These are phyloP conservation scores for Synchiropus splendidus DNA, from an alignment of 2,113 vertebrate species.

Conservation along the genomic window DNA sequence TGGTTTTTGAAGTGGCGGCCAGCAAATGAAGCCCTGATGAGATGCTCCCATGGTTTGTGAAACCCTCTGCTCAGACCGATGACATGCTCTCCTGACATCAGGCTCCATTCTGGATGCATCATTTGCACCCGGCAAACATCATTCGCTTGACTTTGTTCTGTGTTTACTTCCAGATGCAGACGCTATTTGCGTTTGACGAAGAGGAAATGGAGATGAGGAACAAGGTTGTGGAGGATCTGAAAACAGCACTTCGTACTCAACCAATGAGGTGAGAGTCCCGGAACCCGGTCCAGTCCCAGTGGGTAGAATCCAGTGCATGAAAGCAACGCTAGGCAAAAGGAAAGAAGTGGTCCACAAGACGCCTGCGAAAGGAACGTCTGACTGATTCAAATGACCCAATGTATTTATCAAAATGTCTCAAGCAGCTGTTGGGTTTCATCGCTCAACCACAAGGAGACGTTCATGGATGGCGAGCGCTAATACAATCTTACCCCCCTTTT, in stretches of 20 bases:
- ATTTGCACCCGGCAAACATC: too few relatives aligned
- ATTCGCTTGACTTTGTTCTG: too few relatives aligned
- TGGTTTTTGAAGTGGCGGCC: slow-evolving; percentile 1
- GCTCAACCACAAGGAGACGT: slow-evolving; percentile 22
- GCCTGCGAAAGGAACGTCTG: too few relatives aligned
- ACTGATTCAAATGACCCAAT: slow-evolving; percentile 4
- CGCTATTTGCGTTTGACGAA: slow-evolving; percentile 86
- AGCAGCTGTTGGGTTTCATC: slow-evolving; percentile 24
- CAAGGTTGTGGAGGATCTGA: slow-evolving; percentile 93
- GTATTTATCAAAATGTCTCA: slow-evolving; percentile 4
- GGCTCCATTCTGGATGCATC: too few relatives aligned
- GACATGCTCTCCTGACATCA: too few relatives aligned
- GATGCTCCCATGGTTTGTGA: too few relatives aligned
- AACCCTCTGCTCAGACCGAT: too few relatives aligned
- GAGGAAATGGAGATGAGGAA: slow-evolving; percentile 95
- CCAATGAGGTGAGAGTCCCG: slow-evolving; percentile 94
- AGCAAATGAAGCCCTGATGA: slow-evolving; percentile 12
- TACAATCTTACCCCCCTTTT: slow-evolving; percentile 9
- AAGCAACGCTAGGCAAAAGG: too few relatives aligned
- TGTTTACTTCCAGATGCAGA: slow-evolving; percentile 79
- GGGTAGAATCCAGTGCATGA: too few relatives aligned
- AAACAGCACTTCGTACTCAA: slow-evolving; percentile 92
- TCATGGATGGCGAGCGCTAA: slow-evolving; percentile 13
- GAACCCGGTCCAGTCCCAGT: too few relatives aligned
- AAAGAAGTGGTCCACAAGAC: too few relatives aligned